Evolutionary conservation across 2,888 invertebrate genomes (phyloP).

Genomic region (Hydriomena furcata): DNA sequence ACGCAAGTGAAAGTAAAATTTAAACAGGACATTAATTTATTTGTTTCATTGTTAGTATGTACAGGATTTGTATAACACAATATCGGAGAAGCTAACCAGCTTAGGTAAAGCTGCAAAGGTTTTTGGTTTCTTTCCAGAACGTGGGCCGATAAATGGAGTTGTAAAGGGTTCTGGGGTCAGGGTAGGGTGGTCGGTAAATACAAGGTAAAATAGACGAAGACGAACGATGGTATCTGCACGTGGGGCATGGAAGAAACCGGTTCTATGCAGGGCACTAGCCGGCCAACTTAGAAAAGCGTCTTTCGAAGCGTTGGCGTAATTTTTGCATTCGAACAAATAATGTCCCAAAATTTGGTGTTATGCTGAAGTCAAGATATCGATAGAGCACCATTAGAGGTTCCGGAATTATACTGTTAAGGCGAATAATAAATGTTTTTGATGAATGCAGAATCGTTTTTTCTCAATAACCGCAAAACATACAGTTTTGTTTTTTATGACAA

Average conservation of each 20-base stretch:
- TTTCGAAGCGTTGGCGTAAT: not conserved
- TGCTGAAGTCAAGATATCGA: no score
- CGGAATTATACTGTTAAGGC: no score
- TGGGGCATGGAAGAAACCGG: slow-evolving; percentile 68
- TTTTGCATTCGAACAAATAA: no score
- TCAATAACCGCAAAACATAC: no score
- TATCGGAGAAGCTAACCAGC: slow-evolving; percentile 14
- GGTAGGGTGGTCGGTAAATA: slow-evolving; percentile 37
- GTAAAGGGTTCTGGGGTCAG: slow-evolving; percentile 38
- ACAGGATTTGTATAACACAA: slow-evolving; percentile 26
- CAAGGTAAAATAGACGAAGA: slow-evolving; percentile 74
- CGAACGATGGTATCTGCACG: slow-evolving; percentile 73
- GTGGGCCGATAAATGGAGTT: slow-evolving; percentile 13
- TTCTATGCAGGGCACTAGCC: slow-evolving; percentile 41
- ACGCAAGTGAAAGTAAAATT: not conserved
- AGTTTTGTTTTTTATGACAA: no score
- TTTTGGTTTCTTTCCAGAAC: slow-evolving; percentile 4
- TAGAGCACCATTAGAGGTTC: no score
- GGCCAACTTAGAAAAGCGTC: slow-evolving; percentile 3
- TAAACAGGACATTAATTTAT: slow-evolving; percentile 28
- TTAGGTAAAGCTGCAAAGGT: slow-evolving; percentile 7
- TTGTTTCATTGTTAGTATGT: slow-evolving; percentile 26
- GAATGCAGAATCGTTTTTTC: no score
- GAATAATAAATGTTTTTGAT: no score
- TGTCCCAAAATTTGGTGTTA: no score